Conservation (phyloP, 2,113 vertebrate species). For the Agelaius phoeniceus region DNA sequence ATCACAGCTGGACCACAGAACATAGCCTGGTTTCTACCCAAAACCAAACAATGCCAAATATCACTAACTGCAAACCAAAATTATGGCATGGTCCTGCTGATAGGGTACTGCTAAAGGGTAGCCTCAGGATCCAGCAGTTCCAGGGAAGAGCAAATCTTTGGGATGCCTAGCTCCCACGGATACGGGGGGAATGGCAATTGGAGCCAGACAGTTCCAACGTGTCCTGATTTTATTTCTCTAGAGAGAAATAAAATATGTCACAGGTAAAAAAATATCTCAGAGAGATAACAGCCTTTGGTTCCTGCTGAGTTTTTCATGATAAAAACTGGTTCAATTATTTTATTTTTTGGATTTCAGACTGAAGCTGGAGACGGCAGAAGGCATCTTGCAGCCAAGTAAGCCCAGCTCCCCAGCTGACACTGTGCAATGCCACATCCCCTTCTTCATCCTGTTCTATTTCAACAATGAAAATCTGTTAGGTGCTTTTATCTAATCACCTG, state of each 20-base stretch:
- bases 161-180: fast-evolving
- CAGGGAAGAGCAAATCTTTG: fast-evolving
- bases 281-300: not conserved
- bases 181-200: fast-evolving
- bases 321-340: not conserved
- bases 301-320: not conserved
- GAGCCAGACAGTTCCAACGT: not conserved
- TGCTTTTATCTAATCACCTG: not conserved
- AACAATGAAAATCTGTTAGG: not conserved
- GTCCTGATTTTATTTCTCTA: not conserved
- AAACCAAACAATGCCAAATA: not conserved
- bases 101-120: fast-evolving
- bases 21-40: not conserved
- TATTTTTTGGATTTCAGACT: not conserved
- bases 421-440: fast-evolving
- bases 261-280: not conserved
- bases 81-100: fast-evolving
- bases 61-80: not conserved
- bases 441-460: not conserved
- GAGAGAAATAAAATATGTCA: not conserved
- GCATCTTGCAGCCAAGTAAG: not conserved
- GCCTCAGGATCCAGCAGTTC: fast-evolving
- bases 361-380: not conserved
- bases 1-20: not conserved
- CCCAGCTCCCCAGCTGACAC: not conserved